These are phyloP conservation scores for Bursaphelenchus okinawaensis DNA, from an alignment of 2,888 invertebrate species.

Conservation along the genomic window DNA sequence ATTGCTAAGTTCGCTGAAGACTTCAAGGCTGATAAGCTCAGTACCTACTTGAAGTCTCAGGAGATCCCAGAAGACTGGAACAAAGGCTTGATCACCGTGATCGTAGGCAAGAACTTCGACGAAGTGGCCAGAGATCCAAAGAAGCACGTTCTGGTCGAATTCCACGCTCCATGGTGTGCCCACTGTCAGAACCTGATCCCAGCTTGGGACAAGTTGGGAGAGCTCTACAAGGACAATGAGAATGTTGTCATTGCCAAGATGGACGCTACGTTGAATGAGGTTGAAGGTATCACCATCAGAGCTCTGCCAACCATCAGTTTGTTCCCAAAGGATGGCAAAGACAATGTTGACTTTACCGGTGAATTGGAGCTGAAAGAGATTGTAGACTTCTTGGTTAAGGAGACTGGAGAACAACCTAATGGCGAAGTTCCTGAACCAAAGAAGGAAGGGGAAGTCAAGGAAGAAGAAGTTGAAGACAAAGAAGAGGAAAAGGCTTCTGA, in stretches of 20 bases:
- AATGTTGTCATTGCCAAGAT: conserved; percentile 90
- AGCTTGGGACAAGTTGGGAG: conserved; percentile 88
- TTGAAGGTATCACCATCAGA: conserved; percentile 51
- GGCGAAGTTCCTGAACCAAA: neutral
- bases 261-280: conserved; percentile 92
- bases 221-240: conserved; percentile 76
- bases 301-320: conserved; percentile 80
- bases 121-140: conserved; percentile 71
- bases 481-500: neutral
- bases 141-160: conserved; percentile 82
- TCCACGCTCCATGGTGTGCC: conserved; percentile 89
- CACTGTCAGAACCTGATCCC: conserved; percentile 96
- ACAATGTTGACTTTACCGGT: conserved; percentile 82
- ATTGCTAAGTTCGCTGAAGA: neutral
- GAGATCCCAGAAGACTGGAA: neutral
- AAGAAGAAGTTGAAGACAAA: neutral
- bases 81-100: conserved; percentile 42
- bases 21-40: neutral
- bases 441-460: neutral
- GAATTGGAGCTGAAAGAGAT: conserved; percentile 88
- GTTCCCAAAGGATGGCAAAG: conserved; percentile 84
- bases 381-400: conserved; percentile 75
- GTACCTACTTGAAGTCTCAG: neutral
- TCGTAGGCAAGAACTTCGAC: conserved; percentile 87
- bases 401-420: neutral